Evolutionary conservation across 2,888 invertebrate genomes (phyloP).

Genomic region (Melinaea menophilus): DNA sequence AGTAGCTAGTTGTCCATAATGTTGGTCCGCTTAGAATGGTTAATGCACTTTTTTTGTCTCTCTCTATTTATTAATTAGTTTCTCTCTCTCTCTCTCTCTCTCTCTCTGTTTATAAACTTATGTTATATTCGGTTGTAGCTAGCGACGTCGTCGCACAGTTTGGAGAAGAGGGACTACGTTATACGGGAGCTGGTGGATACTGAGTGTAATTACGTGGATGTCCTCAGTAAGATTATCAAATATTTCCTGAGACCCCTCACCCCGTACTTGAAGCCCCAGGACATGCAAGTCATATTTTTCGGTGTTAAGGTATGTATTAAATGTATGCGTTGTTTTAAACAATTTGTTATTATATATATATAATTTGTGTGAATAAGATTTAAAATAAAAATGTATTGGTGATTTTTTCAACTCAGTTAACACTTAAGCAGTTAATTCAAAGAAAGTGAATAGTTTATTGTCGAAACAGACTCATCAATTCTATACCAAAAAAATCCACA

Average conservation of each 20-base stretch:
- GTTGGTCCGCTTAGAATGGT: slow-evolving; percentile 38
- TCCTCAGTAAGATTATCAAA: slow-evolving; percentile 88
- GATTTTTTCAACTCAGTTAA: too few relatives aligned
- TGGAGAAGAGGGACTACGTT: slow-evolving; percentile 95
- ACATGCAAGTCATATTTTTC: slow-evolving; percentile 90
- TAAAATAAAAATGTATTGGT: too few relatives aligned
- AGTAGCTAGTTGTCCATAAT: slow-evolving; percentile 40
- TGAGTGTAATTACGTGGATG: slow-evolving; percentile 97
- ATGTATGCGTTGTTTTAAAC: neutral
- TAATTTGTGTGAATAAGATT: too few relatives aligned
- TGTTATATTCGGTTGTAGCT: slow-evolving; percentile 51
- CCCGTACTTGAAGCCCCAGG: slow-evolving; percentile 83
- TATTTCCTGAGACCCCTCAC: slow-evolving; percentile 89
- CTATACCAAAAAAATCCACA: too few relatives aligned
- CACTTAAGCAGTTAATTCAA: too few relatives aligned
- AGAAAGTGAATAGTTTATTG: too few relatives aligned
- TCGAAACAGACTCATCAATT: too few relatives aligned
- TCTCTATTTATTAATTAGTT: slow-evolving; percentile 11
- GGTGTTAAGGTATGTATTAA: slow-evolving; percentile 85
- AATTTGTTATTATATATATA: slow-evolving; percentile 16
- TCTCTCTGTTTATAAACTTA: slow-evolving; percentile 14
- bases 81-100: neutral
- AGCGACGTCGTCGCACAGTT: slow-evolving; percentile 76
- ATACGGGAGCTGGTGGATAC: slow-evolving; percentile 97
- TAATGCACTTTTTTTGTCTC: slow-evolving; percentile 14